These are phyloP conservation scores for Buathra laborator DNA, from an alignment of 2,888 invertebrate genomes.

Conservation along the genomic window DNA sequence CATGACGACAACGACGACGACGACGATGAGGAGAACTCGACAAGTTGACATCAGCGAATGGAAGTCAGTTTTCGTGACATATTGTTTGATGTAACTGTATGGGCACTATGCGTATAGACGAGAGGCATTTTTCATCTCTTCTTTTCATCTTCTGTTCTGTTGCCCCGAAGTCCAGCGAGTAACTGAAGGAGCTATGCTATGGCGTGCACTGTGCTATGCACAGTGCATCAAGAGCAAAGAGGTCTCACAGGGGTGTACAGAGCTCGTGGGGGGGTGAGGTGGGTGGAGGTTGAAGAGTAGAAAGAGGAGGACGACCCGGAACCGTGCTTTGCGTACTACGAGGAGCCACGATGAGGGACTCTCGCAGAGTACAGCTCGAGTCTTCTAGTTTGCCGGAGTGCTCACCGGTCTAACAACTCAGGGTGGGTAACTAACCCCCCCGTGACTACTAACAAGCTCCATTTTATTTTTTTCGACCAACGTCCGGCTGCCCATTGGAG, in stretches of 20 bases:
- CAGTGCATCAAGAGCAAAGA: slow-evolving; percentile 61
- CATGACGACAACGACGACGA: neutral
- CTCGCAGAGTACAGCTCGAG: slow-evolving; percentile 64
- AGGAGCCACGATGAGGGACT: slow-evolving; percentile 56
- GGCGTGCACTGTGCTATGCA: slow-evolving; percentile 21
- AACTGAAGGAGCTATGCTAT: slow-evolving; percentile 45
- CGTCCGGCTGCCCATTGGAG: slow-evolving; percentile 50
- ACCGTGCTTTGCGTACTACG: slow-evolving; percentile 48
- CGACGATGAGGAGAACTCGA: slow-evolving; percentile 3
- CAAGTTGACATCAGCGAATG: neutral
- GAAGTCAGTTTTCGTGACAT: slow-evolving; percentile 36
- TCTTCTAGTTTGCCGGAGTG: slow-evolving; percentile 75
- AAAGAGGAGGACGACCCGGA: slow-evolving; percentile 53
- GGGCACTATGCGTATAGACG: slow-evolving; percentile 38
- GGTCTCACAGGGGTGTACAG: slow-evolving; percentile 62
- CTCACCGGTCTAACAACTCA: slow-evolving; percentile 75
- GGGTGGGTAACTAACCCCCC: slow-evolving; percentile 6
- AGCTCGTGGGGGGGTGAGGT: slow-evolving; percentile 39
- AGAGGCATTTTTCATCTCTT: slow-evolving; percentile 66
- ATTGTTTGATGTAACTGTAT: slow-evolving; percentile 55
- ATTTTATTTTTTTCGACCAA: slow-evolving; percentile 66
- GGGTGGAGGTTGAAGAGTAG: slow-evolving; percentile 26
- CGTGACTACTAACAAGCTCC: slow-evolving; percentile 74
- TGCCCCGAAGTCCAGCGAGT: slow-evolving; percentile 48
- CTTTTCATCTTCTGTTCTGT: slow-evolving; percentile 58